These are phyloP conservation scores for Anguilla anguilla DNA, from an alignment of 2,797 vertebrate genomes.

Conservation along the genomic window DNA sequence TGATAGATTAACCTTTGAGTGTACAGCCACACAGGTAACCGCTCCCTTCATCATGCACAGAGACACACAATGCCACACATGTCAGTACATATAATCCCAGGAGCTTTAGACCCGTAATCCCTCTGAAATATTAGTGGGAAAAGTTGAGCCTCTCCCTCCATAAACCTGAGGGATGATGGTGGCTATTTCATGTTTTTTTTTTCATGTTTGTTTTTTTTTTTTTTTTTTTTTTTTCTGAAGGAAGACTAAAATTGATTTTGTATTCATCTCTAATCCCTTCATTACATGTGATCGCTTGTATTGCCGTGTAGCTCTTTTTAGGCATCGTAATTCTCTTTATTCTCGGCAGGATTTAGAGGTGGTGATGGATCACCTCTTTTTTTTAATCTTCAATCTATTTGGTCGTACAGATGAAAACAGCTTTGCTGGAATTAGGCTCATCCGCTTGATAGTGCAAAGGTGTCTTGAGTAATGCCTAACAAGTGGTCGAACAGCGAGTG, in stretches of 20 bases:
- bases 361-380: neutral
- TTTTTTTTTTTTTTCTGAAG: neutral
- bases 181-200: neutral
- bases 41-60: neutral
- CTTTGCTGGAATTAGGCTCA: neutral
- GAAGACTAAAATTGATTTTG: neutral
- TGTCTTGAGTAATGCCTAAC: neutral
- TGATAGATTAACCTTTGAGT: conserved; percentile 10
- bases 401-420: neutral
- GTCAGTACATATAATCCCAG: conserved; percentile 21
- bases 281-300: conserved; percentile 39
- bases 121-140: conserved; percentile 14
- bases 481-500: neutral
- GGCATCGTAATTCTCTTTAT: conserved; percentile 27
- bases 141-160: conserved; percentile 11
- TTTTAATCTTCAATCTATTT: neutral
- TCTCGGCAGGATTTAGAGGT: neutral
- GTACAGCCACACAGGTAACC: neutral
- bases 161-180: conserved; percentile 35
- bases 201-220: neutral
- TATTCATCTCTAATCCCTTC: conserved; percentile 42
- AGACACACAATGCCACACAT: conserved; percentile 8
- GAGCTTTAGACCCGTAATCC: conserved; percentile 32
- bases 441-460: neutral
- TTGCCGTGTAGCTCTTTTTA: conserved; percentile 42